Base-by-base conservation (phyloP, 2,888 invertebrate genomes). In the Leptura quadrifasciata region DNA sequence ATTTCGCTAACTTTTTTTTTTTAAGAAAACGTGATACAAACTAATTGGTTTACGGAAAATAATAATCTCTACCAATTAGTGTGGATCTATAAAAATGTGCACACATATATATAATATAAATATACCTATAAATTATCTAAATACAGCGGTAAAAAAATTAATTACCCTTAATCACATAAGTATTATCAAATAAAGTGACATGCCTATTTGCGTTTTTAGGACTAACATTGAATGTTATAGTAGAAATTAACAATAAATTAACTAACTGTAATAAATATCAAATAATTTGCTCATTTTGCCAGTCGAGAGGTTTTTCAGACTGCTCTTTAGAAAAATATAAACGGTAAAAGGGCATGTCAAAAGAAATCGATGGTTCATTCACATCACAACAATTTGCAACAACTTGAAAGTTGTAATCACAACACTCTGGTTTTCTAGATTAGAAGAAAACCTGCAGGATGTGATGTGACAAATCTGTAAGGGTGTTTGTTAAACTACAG, bases 81-180 rank as follows among this genome's bases (percentile, higher is more conserved):
- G 58, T 18, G 27, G 54, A 21, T 75, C 71, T 64, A 70, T 69
- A 67, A 77, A 76, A 76, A 78, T 82, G 81, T 82, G 82, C 83
- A 81, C 81, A 81, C 80, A 75, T 81, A 55, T 52, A 52, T 81
- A 57, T 57, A 57, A 57, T 57, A 82, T 83, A 83, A 82, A 82
- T 83, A 82, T 81, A 76, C 82, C 82, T 84, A 84, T 82, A 84
- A 83, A 83, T 85, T 81, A 81, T 81, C 81, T 82, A 81, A 82
- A 81, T 82, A 84, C 78, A 82, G 78, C 78, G 84, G 84, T 84
- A 85, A 84, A 85, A 82, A 84, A 83, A 80, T 77, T 82, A 82
- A 81, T 83, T 80, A 80, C 83, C 84, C 82, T 85, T 82, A 84
- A 85, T 84, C 85, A 85, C 84, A 85, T 78, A 78, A 76, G 74